Evolutionary conservation across 2,888 invertebrate species (phyloP).

Genomic region (Congeria kusceri): DNA sequence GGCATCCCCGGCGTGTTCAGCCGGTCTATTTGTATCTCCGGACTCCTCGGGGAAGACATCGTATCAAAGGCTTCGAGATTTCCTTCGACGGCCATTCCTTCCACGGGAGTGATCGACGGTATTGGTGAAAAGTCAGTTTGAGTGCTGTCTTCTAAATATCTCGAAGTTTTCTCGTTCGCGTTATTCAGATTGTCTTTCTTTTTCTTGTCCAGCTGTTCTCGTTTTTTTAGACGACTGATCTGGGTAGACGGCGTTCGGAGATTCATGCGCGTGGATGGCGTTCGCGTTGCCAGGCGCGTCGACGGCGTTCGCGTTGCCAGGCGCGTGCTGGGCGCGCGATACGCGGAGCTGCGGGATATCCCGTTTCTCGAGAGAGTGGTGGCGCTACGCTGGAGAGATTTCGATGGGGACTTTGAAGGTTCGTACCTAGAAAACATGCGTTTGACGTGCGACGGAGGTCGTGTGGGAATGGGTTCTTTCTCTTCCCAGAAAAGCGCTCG

Average conservation of each 20-base stretch:
- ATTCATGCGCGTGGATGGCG: conserved; percentile 15
- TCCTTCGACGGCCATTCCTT: conserved; percentile 23
- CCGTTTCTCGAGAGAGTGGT: conserved; percentile 51
- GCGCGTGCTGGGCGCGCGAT: background rate
- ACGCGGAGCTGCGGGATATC: background rate
- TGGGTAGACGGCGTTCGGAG: conserved; percentile 59
- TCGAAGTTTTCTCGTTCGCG: conserved; percentile 6
- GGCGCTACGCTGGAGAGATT: conserved; percentile 40
- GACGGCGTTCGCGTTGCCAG: conserved; percentile 10
- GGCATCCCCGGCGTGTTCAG: conserved; percentile 28
- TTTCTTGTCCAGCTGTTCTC: conserved; percentile 31
- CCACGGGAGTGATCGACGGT: conserved; percentile 37
- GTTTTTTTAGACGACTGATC: conserved; percentile 45
- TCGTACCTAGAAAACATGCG: conserved; percentile 57
- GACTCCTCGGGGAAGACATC: conserved; percentile 44
- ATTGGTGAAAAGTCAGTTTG: conserved; percentile 64
- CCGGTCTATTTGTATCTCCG: conserved; percentile 2
- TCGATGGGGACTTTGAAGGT: conserved; percentile 21
- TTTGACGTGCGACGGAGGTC: conserved; percentile 59
- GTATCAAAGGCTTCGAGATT: conserved; percentile 30
- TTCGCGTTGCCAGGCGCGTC: conserved; percentile 24
- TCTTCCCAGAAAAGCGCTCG: conserved; percentile 73
- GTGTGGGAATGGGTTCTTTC: conserved; percentile 64
- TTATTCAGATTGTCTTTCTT: conserved; percentile 22
- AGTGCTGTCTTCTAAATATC: conserved; percentile 58